phyloP scores from a whole-genome alignment of 2,888 invertebrate genomes.

The Polydesmus complanatus region DNA sequence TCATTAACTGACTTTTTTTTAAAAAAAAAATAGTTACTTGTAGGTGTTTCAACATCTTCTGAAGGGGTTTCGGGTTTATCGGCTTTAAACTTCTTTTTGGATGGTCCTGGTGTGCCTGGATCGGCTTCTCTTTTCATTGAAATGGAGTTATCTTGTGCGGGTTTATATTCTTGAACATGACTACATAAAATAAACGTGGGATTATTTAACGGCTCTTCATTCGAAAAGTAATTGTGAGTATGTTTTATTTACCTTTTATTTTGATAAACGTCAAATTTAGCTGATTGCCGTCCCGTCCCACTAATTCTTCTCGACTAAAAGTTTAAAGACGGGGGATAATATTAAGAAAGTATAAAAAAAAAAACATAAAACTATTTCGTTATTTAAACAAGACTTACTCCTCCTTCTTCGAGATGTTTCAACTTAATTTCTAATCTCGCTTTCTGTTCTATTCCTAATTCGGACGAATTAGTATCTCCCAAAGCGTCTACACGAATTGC shows the following conservation, averaged over 20 bases:
- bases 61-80: conserved; percentile 9
- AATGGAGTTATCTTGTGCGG: conserved; percentile 61
- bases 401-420: conserved; percentile 62
- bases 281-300: conserved; percentile 74
- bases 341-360: conserved; percentile 1
- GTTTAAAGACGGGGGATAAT: conserved; percentile 15
- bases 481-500: conserved; percentile 91
- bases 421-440: conserved; percentile 72
- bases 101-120: conserved; percentile 4
- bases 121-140: conserved; percentile 20
- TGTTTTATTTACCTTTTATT: conserved; percentile 46
- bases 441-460: conserved; percentile 76
- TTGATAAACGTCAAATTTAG: conserved; percentile 87
- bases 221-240: not conserved
- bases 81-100: conserved; percentile 19
- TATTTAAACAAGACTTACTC: conserved; percentile 37
- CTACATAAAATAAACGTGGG: conserved; percentile 34
- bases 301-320: conserved; percentile 53
- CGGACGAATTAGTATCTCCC: conserved; percentile 68
- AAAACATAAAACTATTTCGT: not conserved
- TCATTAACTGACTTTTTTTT: not conserved
- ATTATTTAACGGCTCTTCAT: not conserved
- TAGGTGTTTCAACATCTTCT: conserved; percentile 12
- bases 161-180: conserved; percentile 65
- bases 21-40: not conserved